Base-by-base conservation (phyloP, 2,888 invertebrate genomes). In the Drosophila peninsularis region DNA sequence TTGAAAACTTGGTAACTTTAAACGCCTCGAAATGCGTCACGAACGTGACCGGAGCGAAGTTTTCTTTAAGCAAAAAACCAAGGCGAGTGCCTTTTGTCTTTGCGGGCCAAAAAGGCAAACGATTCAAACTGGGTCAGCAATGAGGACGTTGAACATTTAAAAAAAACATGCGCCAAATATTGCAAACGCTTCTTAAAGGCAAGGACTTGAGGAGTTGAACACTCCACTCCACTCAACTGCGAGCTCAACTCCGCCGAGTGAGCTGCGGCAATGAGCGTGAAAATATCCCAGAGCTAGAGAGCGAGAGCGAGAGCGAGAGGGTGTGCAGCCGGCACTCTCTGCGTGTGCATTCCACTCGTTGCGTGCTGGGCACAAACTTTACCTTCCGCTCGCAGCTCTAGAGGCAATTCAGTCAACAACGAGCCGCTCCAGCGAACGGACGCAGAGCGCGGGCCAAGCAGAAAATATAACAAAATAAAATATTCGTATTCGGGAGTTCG, bases 351-450 rank as follows among this genome's bases (percentile, higher is more conserved):
- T 68, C 49, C 27, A 49, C 36, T 27, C 71, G 67, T 32, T n/a
- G 66, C 24, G 49, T 19, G 30, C 9, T 19, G 44, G 21, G 52
- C 52, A 47, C 42, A 19, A 47, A 54, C 3, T 54, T 69, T 62
- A 65, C 78, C 49, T 76, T 54, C 10, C 36, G 62, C 60, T 73
- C 60, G 58, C 64, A 5, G 44, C 19, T 14, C 19, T 36, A 73
- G 52, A 73, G 78, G 19, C 41, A 65, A 78, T 65, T 88, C 67
- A 85, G 82, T 88, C 82, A 70, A 71, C 74, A 62, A 68, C 79
- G 67, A 83, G 62, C 78, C 82, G 84, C 71, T 72, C 41, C 66
- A 78, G 78, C 66, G 80, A 77, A 82, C 80, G 88, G 88, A 82
- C 79, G 76, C 57, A 56, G 37, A 61, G 66, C 47, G 76, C 80